These are phyloP conservation scores for Hypotaenidia philippensis DNA, from an alignment of 2,797 vertebrate genomes.

Conservation along the genomic window DNA sequence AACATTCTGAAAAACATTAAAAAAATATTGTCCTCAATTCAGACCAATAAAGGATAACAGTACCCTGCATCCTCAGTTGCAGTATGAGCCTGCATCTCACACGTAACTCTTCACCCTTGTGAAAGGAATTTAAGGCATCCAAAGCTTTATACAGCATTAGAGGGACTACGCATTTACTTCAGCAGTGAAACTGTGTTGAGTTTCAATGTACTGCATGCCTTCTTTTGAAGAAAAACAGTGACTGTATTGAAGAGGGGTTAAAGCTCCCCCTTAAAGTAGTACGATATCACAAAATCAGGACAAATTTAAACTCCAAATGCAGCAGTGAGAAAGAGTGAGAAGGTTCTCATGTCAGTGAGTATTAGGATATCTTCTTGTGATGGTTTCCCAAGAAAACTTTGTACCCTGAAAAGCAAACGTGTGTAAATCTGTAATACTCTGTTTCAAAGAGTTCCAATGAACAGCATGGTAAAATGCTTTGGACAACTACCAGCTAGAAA, in stretches of 20 bases:
- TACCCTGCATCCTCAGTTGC: too few species aligned
- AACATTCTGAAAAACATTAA: not conserved
- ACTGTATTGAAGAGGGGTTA: not conserved
- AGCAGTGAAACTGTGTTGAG: not conserved
- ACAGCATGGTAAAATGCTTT: constrained; percentile 17
- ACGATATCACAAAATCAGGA: not conserved
- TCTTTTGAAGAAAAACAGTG: not conserved
- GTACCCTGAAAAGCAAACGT: constrained; percentile 39
- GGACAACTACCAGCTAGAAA: constrained; percentile 42
- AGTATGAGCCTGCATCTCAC: not conserved
- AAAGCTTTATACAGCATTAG: not conserved
- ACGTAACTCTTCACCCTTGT: not conserved
- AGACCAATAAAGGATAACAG: not conserved
- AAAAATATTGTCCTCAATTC: not conserved
- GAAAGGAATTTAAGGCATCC: not conserved
- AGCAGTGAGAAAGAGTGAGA: constrained; percentile 51
- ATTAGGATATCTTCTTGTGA: constrained; percentile 17
- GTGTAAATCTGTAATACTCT: constrained; percentile 30
- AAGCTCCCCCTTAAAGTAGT: not conserved
- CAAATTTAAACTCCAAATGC: constrained; percentile 34
- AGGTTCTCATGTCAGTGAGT: constrained; percentile 35
- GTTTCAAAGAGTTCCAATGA: constrained; percentile 19
- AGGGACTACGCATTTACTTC: not conserved
- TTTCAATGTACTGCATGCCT: not conserved
- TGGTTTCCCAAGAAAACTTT: constrained; percentile 47